These are phyloP conservation scores for Drosophila robusta DNA, from an alignment of 2,888 invertebrate genomes.

Conservation along the genomic window DNA sequence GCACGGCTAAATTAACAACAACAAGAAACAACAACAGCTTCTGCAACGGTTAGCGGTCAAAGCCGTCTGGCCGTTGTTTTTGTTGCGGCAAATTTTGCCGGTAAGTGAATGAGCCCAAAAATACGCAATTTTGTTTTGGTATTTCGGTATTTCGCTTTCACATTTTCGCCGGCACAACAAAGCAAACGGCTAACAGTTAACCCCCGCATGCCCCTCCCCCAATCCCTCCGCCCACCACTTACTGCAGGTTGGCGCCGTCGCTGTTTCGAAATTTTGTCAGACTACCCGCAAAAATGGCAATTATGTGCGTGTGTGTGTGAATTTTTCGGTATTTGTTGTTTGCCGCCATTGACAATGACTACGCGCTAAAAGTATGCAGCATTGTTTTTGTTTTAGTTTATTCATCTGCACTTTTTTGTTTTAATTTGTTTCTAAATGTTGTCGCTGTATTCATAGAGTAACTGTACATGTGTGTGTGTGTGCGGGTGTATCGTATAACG, in stretches of 20 bases:
- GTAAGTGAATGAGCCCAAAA: constrained; percentile 51
- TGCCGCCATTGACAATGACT: constrained; percentile 15
- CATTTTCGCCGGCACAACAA: constrained; percentile 73
- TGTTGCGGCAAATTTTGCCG: constrained; percentile 53
- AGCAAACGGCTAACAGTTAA: constrained; percentile 23
- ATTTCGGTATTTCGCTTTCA: constrained; percentile 40
- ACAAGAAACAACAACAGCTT: constrained; percentile 3
- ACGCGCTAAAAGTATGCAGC: constrained; percentile 35
- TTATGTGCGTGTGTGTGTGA: constrained; percentile 25
- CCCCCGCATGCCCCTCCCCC: constrained; percentile 6
- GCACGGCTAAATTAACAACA: constrained; percentile 7
- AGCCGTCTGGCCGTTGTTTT: constrained; percentile 20
- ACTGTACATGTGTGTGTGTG: constrained; percentile 4
- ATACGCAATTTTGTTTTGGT: constrained; percentile 50
- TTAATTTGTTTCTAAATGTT: neutral
- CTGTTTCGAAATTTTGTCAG: constrained; percentile 44
- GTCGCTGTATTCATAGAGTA: neutral
- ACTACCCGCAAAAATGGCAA: constrained; percentile 34
- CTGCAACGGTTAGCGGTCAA: constrained; percentile 4
- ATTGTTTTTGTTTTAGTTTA: constrained; percentile 16
- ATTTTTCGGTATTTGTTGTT: constrained; percentile 31
- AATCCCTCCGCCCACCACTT: neutral
- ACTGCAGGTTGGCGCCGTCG: constrained; percentile 58
- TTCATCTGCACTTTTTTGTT: neutral
- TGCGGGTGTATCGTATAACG: constrained; percentile 20